These are phyloP conservation scores for Felis chaus DNA, from an alignment of 2,113 vertebrate genomes.

Conservation along the genomic window DNA sequence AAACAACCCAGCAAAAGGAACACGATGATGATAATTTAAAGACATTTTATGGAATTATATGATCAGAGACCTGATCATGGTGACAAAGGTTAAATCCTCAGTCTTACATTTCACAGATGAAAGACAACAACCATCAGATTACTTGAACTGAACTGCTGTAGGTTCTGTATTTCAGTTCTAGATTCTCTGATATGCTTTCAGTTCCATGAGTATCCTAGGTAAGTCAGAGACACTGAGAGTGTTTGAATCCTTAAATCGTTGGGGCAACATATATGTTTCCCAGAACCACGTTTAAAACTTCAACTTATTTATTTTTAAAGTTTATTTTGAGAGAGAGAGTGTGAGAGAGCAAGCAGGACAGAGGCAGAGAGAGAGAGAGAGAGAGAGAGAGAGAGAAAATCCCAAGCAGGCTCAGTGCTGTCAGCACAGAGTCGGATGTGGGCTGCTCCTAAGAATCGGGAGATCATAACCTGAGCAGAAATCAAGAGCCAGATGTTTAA, in stretches of 20 bases:
- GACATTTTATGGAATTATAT: neutral
- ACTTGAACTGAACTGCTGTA: neutral
- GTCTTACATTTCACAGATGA: neutral
- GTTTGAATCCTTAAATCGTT: neutral
- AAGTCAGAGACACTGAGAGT: neutral
- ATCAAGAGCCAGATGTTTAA: too few relatives aligned
- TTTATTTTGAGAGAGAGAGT: too few relatives aligned
- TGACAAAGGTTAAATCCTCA: neutral
- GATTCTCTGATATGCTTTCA: neutral
- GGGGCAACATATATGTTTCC: neutral
- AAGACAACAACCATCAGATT: neutral
- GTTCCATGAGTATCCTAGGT: neutral
- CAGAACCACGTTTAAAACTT: conserved; percentile 30
- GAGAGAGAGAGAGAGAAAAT: too few relatives aligned
- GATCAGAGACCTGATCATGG: neutral
- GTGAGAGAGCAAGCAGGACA: too few relatives aligned
- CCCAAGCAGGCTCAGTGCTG: too few relatives aligned
- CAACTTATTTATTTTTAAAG: neutral
- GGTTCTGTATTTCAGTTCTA: neutral
- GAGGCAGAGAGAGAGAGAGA: too few relatives aligned
- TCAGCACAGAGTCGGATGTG: too few relatives aligned
- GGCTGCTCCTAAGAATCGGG: too few relatives aligned
- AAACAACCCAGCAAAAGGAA: neutral
- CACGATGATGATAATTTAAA: neutral
- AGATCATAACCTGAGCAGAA: too few relatives aligned